These are phyloP conservation scores for Terebella lapidaria DNA, from an alignment of 2,888 invertebrate genomes.

Conservation along the genomic window DNA sequence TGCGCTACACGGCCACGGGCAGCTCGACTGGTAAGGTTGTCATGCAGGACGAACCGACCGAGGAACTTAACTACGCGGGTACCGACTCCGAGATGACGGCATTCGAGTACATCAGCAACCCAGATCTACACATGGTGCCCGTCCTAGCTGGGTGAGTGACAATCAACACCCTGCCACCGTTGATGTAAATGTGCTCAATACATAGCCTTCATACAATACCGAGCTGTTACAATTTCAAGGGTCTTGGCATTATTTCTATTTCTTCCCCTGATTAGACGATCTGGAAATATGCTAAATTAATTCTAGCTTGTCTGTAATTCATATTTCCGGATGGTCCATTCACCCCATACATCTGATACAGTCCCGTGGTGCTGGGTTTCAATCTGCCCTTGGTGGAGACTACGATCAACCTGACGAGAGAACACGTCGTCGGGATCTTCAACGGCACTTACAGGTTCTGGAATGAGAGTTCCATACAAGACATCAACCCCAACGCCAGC, in stretches of 20 bases:
- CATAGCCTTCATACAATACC: no score
- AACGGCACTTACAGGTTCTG: conserved; percentile 35
- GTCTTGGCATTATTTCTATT: no score
- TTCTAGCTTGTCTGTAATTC: no score
- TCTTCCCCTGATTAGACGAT: no score
- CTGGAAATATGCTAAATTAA: no score
- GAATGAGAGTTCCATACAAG: conserved; percentile 31
- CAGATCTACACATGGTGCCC: neutral
- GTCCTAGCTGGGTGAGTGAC: conserved; percentile 9
- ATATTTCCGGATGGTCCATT: no score
- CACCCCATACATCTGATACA: no score
- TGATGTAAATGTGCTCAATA: neutral
- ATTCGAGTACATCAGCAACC: neutral
- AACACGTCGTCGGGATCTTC: conserved; percentile 40
- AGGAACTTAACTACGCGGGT: neutral
- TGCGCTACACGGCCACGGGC: conserved; percentile 10
- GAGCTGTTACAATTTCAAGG: no score
- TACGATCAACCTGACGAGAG: conserved; percentile 30
- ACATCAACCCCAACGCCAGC: conserved; percentile 25
- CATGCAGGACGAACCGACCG: neutral
- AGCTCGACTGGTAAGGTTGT: conserved; percentile 14
- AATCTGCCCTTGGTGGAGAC: conserved; percentile 30
- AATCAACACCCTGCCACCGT: neutral
- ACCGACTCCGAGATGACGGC: conserved; percentile 1
- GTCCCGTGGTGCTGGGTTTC: conserved; percentile 37